These are phyloP conservation scores for Protodeltote pygarga DNA, from an alignment of 2,888 invertebrate species.

Conservation along the genomic window DNA sequence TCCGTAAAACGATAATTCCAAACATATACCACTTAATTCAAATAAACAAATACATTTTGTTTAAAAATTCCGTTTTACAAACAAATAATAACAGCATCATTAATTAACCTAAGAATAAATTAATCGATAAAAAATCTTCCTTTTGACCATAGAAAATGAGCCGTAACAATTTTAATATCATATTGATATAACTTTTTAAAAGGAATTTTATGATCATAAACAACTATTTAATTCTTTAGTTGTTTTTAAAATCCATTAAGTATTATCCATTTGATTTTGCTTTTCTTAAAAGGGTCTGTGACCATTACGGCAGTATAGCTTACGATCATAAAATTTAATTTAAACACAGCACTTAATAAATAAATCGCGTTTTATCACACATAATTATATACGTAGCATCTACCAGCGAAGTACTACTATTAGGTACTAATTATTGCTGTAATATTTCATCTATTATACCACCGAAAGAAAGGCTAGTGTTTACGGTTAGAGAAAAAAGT, in stretches of 20 bases:
- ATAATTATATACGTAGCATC: conserved; percentile 78
- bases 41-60: conserved; percentile 56
- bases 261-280: conserved; percentile 8
- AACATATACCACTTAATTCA: conserved; percentile 61
- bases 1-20: conserved; percentile 59
- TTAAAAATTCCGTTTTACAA: conserved; percentile 69
- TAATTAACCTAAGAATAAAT: conserved; percentile 81
- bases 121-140: conserved; percentile 65
- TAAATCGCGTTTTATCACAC: conserved; percentile 82
- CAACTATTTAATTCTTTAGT: conserved; percentile 35
- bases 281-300: conserved; percentile 35
- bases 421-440: conserved; percentile 86
- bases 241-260: conserved; percentile 10
- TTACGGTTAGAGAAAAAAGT: conserved; percentile 51
- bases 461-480: conserved; percentile 82
- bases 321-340: conserved; percentile 59
- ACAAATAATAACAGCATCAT: conserved; percentile 73
- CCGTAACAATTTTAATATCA: conserved; percentile 85
- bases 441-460: conserved; percentile 80
- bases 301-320: conserved; percentile 43
- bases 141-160: conserved; percentile 71
- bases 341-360: conserved; percentile 65
- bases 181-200: conserved; percentile 75
- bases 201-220: conserved; percentile 65
- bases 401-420: conserved; percentile 82